Base-by-base conservation (phyloP, 2,888 invertebrate genomes). In the Liodrosophila aerea region DNA sequence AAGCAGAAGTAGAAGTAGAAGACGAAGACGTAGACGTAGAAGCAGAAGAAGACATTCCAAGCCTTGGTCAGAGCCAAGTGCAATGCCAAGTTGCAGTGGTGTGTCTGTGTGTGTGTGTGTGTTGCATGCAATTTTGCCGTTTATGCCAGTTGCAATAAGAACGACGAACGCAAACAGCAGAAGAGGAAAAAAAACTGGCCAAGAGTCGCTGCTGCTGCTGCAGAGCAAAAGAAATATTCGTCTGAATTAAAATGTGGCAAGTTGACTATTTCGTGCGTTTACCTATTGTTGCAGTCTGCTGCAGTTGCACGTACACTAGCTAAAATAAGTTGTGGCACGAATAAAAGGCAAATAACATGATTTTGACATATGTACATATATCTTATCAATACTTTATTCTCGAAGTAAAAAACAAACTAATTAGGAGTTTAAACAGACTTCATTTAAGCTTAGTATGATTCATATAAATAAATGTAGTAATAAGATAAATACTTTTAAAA, bases 231-330 rank as follows among this genome's bases (percentile, higher is more conserved):
- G 67, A 82, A 76, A 81, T 81, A 85, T 85, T 78, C 74, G 59
- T 81, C 67, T 81, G 83, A 85, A 86, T 85, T 85, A 86, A 85
- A 86, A 85, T 87, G 87, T 85, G 85, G 86, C 81, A 85, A 84
- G 70, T 85, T 81, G 78, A 75, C 80, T 78, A 78, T 77, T 74
- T 76, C 73, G 76, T 77, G 84, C 73, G 63, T 63, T 66, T 57
- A 51, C 56, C 59, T 69, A 36, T 16, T 30, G 39, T 13, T 31
- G 37, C 16, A 12, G 22, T 12, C 22, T 22, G 22, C 22, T 4
- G 44, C 18, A 16, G 39, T 13, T 31, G 37, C 30, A 12, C 13
- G 9, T 45, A 37, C 7, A 37, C 9, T 16, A 7, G 15, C 3
- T 36, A n/a, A n/a, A n/a, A n/a, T n/a, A n/a, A n/a, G n/a, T n/a